Base-by-base conservation (phyloP, 2,888 invertebrate species). In the Boloria euphrosyne region DNA sequence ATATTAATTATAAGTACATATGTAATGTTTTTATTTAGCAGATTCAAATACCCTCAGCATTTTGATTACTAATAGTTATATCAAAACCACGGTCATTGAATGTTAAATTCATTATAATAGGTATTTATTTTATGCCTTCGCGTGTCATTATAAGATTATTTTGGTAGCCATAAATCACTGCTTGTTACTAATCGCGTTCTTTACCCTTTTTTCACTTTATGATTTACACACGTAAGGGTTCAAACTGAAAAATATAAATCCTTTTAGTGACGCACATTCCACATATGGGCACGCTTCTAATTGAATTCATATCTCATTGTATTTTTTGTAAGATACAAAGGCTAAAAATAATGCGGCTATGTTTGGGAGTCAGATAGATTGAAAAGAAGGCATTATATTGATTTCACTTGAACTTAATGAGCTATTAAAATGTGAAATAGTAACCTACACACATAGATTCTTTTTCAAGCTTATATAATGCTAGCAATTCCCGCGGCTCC, bases 111-210 rank as follows among this genome's bases (percentile, higher is more conserved):
- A 31, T 38, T 38, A 38, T 38, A 38, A 38, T 38, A 38, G 31
- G 31, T 38, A 38, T 38, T 38, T 49, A n/a, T 49, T 55, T 46
- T 49, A 46, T 53, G 44, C 55, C 51, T 47, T 66, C 17, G 51
- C 65, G 60, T 68, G 67, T 27, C 55, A 65, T 51, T 54, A 49
- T 38, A 47, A 61, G 49, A 62, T 73, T 69, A 73, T 72, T 72
- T 73, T 71, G 64, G 62, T 60, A 17, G 46, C 44, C 68, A 80
- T 86, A 81, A 82, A 84, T 86, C 82, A 82, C 74, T 74, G 57
- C 70, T 66, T 66, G 67, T 77, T 78, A 78, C 73, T 77, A 74
- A 81, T 78, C 73, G 72, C 66, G 72, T 69, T 72, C 69, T 68
- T 75, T 74, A 78, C 80, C 78, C 76, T 75, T 74, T 76, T 75